A percentile compares a stretch with the other conserved stretches of the same genome.
Conservation (phyloP, 2,113 vertebrate genomes). For the Vireo altiloquus region DNA sequence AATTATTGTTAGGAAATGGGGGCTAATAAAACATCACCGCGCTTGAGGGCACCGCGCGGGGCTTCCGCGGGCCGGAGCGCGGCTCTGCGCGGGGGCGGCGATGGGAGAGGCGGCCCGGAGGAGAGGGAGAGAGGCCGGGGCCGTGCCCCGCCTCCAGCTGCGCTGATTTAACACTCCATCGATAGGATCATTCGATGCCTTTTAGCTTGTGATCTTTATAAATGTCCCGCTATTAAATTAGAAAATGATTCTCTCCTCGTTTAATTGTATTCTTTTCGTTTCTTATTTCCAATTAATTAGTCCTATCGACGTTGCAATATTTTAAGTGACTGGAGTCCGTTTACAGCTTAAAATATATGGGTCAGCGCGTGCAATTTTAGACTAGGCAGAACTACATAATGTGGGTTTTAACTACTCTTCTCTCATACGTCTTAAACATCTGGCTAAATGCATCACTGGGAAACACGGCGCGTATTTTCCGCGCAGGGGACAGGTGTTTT, state of each 20-base stretch:
- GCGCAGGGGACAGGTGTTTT: neutral
- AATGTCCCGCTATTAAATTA: constrained; percentile 85
- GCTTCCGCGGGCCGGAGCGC: neutral
- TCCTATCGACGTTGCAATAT: constrained; percentile 83
- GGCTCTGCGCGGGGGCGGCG: neutral
- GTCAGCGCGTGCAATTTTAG: constrained; percentile 67
- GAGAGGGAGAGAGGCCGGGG: neutral
- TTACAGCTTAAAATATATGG: constrained; percentile 78
- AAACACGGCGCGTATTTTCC: neutral
- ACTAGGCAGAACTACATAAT: constrained; percentile 71
- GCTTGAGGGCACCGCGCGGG: constrained; percentile 43
- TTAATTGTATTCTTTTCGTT: constrained; percentile 85
- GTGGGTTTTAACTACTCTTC: constrained; percentile 73
- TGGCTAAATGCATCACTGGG: neutral
- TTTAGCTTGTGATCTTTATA: constrained; percentile 84
- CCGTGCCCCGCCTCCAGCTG: neutral
- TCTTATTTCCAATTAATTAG: constrained; percentile 87
- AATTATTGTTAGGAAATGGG: constrained; percentile 81
- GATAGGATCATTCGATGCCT: constrained; percentile 78
- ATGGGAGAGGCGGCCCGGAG: neutral
- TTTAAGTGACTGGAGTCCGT: constrained; percentile 81
- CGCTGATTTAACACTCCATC: constrained; percentile 76
- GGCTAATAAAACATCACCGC: constrained; percentile 68
- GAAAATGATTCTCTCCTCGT: constrained; percentile 86
- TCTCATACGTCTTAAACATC: constrained; percentile 68